phyloP scores from a whole-genome alignment of 2,113 vertebrate genomes.

The Cyprinodon brontotheroides region DNA sequence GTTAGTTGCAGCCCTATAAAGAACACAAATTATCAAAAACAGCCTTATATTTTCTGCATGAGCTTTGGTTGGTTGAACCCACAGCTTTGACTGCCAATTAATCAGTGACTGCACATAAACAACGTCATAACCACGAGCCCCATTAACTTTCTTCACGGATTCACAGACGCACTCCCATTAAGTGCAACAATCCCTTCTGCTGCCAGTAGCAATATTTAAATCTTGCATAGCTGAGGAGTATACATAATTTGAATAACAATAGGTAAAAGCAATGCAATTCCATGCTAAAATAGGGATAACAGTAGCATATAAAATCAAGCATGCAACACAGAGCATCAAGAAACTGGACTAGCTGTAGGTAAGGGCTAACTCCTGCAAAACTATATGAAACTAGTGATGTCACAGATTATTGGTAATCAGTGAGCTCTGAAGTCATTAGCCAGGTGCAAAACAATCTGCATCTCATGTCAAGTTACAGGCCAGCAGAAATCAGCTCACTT shows the following conservation, averaged over 20 bases:
- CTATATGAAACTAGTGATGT: conserved; percentile 44
- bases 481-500: conserved; percentile 33
- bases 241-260: conserved; percentile 69
- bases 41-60: conserved; percentile 45
- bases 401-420: conserved; percentile 54
- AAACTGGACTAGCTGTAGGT: conserved; percentile 8
- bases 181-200: conserved; percentile 50
- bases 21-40: conserved; percentile 22
- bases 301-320: conserved; percentile 36
- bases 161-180: conserved; percentile 27
- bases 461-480: conserved; percentile 54
- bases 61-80: conserved; percentile 4
- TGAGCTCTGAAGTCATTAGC: conserved; percentile 66
- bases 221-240: conserved; percentile 62
- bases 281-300: conserved; percentile 24
- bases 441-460: conserved; percentile 62
- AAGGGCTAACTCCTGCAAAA: conserved; percentile 33
- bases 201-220: conserved; percentile 58
- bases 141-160: conserved; percentile 47
- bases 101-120: conserved; percentile 54
- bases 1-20: background rate
- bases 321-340: conserved; percentile 1
- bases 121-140: conserved; percentile 50
- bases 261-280: conserved; percentile 62
- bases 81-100: conserved; percentile 46